Base-by-base conservation (phyloP, 2,113 vertebrate genomes). In the Oriolus oriolus region DNA sequence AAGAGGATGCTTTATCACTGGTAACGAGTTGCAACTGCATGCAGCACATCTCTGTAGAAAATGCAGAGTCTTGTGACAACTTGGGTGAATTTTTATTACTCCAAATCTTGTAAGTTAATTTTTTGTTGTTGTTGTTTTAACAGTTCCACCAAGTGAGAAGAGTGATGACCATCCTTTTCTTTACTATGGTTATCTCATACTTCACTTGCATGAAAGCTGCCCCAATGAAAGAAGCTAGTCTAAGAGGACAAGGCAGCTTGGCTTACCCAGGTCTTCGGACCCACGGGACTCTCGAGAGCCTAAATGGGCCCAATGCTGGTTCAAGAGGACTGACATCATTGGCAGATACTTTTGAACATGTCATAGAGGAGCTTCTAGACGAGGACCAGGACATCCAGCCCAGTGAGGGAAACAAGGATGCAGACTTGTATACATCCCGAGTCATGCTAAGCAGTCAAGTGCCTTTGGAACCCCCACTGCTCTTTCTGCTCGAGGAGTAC, bases 151-250 rank as follows among this genome's bases (percentile, higher is more conserved):
- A 99, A 99, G 99, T 99, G 98, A 99, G 99, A 99, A 99, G 99
- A 99, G 99, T 99, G 99, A 99, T 99, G 99, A 99, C 99, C 99
- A 99, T 99, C 99, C 99, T 99, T 99, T 99, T 99, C 98, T 99
- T 99, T 99, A 99, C 99, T 99, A 99, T 99, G 99, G 99, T 99
- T 99, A 99, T 99, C 99, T 99, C 99, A 98, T 99, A 99, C 99
- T 99, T 99, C 98, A 99, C 99, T 99, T 99, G 99, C 99, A 99
- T 99, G 99, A 99, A 99, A 98, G 99, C 99, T 98, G 99, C 99
- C 98, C 99, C 99, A 35, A 99, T 99, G 99, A 99, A 99, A 98
- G 99, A 99, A 97, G 98, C 98, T 91, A 98, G 98, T 85, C 97
- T 98, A 96, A 98, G 99, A 98, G 99, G 98, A 98, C 99, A 99